phyloP scores from a whole-genome alignment of 2,113 vertebrate genomes.

The Hypomesus transpacificus region DNA sequence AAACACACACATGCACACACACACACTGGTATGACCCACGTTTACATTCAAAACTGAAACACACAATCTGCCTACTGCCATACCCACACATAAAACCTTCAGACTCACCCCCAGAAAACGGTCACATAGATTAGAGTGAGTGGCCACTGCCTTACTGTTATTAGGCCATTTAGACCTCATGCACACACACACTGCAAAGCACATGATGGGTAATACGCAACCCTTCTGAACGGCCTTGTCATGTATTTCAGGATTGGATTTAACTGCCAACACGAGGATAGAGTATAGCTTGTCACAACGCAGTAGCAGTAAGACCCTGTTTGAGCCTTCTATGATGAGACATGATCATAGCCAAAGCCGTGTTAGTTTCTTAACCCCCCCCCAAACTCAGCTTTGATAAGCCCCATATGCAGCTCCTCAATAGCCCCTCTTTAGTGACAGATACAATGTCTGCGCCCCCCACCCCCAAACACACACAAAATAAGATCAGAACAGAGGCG shows the following conservation, averaged over 20 bases:
- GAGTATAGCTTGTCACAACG: neutral
- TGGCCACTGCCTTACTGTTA: neutral
- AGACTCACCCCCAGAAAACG: constrained; percentile 12
- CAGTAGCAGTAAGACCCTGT: constrained; percentile 9
- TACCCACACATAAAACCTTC: neutral
- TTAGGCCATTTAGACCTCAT: neutral
- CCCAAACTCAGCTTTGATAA: constrained; percentile 17
- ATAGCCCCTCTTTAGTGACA: constrained; percentile 42
- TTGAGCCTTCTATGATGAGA: constrained; percentile 42
- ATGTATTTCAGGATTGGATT: too few species aligned
- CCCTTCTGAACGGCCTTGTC: constrained; percentile 21
- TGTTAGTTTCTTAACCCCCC: too few species aligned
- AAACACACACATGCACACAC: constrained; percentile 19
- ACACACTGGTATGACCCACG: constrained; percentile 5
- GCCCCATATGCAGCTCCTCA: constrained; percentile 31
- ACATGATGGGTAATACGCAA: constrained; percentile 44
- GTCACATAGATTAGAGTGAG: constrained; percentile 41
- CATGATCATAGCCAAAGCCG: constrained; percentile 21
- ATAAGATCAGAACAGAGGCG: constrained; percentile 20
- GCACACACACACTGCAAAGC: neutral
- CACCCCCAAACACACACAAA: constrained; percentile 8
- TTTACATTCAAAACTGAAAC: neutral
- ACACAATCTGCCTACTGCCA: neutral
- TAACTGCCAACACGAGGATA: too few species aligned
- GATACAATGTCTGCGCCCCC: constrained; percentile 11